These are phyloP conservation scores for Drosophila tsacasi DNA, from an alignment of 1,140 invertebrate genomes.

Conservation along the genomic window DNA sequence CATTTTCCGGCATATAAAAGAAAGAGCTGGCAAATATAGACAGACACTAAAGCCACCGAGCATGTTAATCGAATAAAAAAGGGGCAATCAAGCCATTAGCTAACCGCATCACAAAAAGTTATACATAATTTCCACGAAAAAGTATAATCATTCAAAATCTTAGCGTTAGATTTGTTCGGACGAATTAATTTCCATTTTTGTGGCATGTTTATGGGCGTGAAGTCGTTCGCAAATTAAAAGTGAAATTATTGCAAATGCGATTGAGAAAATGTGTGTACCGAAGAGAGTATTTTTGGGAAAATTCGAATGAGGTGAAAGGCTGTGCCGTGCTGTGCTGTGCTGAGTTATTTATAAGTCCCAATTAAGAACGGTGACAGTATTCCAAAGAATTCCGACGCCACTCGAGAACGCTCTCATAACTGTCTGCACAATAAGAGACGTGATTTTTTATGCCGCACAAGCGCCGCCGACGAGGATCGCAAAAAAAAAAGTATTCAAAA, in stretches of 20 bases:
- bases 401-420: constrained; percentile 46
- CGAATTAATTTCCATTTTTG: constrained; percentile 23
- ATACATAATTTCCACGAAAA: constrained; percentile 12
- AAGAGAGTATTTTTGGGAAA: constrained; percentile 13
- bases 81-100: constrained; percentile 33
- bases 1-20: background rate
- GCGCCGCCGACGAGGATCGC: constrained; percentile 17
- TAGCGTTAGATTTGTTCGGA: constrained; percentile 9
- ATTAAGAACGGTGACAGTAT: constrained; percentile 68
- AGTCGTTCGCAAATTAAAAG: constrained; percentile 38
- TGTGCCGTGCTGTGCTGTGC: constrained; percentile 7
- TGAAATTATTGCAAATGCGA: constrained; percentile 36
- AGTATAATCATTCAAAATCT: constrained; percentile 17
- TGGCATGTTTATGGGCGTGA: constrained; percentile 24
- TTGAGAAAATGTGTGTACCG: constrained; percentile 20
- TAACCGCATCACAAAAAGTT: constrained; percentile 19
- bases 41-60: constrained; percentile 2
- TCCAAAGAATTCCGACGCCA: constrained; percentile 60
- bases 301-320: constrained; percentile 13
- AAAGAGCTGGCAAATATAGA: background rate
- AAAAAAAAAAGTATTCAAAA: constrained; percentile 25
- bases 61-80: constrained; percentile 30
- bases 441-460: constrained; percentile 31
- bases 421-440: constrained; percentile 45
- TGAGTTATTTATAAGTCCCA: constrained; percentile 40